phyloP scores from a whole-genome alignment of 2,888 invertebrate genomes.

The Platynereis dumerilii region DNA sequence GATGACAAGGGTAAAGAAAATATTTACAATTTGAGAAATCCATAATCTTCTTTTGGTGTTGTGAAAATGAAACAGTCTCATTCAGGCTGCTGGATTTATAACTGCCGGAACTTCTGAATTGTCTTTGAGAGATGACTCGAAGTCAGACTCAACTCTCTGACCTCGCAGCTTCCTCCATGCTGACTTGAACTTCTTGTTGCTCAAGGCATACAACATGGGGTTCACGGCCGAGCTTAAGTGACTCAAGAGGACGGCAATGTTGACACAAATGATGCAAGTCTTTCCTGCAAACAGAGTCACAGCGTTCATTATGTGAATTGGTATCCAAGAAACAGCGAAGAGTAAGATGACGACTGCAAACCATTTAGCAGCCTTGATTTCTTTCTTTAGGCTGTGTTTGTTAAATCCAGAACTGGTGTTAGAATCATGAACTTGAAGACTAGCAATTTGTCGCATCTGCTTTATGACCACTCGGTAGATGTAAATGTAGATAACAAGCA shows the following conservation, averaged over 20 bases:
- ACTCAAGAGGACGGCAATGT: slow-evolving; percentile 51
- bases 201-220: slow-evolving; percentile 58
- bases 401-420: background rate
- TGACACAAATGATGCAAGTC: slow-evolving; percentile 13
- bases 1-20: no score
- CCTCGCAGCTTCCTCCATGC: slow-evolving; percentile 41
- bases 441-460: slow-evolving; percentile 48
- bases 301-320: slow-evolving; percentile 55
- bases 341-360: slow-evolving; percentile 53
- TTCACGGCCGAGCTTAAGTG: slow-evolving; percentile 60
- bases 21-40: no score
- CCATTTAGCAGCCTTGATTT: slow-evolving; percentile 54
- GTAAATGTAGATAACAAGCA: slow-evolving; percentile 55
- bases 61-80: no score
- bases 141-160: no score
- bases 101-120: no score
- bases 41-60: no score
- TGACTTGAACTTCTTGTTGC: slow-evolving; percentile 51
- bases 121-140: no score
- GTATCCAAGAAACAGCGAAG: slow-evolving; percentile 59
- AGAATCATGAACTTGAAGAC: slow-evolving; percentile 33
- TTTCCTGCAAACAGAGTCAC: slow-evolving; percentile 37
- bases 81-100: no score
- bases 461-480: slow-evolving; percentile 52
- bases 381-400: slow-evolving; percentile 13